Evolutionary conservation across 2,888 invertebrate species (phyloP).

Genomic region (Nesidiocoris tenuis): DNA sequence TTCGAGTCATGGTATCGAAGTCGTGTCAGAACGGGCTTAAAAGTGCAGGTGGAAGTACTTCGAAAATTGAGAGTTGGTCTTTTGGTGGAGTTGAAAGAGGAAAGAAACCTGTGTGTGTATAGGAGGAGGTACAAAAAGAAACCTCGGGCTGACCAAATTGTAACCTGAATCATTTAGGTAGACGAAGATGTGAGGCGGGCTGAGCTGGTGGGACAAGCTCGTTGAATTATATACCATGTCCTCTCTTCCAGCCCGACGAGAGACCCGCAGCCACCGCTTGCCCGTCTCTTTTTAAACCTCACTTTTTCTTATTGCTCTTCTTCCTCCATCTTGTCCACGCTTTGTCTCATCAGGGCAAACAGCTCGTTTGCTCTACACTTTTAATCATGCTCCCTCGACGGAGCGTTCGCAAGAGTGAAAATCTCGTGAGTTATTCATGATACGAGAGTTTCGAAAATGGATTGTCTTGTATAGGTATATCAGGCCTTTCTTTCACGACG

Average conservation of each 20-base stretch:
- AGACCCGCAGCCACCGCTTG: not conserved
- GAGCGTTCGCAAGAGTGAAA: slow-evolving; percentile 13
- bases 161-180: slow-evolving; percentile 28
- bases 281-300: not conserved
- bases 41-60: not conserved
- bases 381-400: slow-evolving; percentile 14
- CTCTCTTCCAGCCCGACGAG: not conserved
- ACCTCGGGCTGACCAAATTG: slow-evolving; percentile 28
- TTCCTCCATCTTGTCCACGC: slow-evolving; percentile 7
- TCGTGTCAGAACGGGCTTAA: not conserved
- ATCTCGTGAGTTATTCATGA: slow-evolving; percentile 4
- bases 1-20: no score
- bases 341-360: slow-evolving; percentile 35
- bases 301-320: slow-evolving; percentile 1
- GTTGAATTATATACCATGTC: slow-evolving; percentile 22
- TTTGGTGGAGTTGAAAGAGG: not conserved
- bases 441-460: not conserved
- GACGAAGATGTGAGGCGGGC: slow-evolving; percentile 3
- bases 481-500: no score
- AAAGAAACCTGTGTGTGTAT: not conserved
- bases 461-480: no score
- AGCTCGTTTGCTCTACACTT: slow-evolving; percentile 14
- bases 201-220: not conserved
- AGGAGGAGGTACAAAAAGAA: not conserved
- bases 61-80: not conserved